Evolutionary conservation across 2,888 invertebrate species (phyloP), one percentile per base, ranked within the genome.

Genomic region (Cerastoderma edule): DNA sequence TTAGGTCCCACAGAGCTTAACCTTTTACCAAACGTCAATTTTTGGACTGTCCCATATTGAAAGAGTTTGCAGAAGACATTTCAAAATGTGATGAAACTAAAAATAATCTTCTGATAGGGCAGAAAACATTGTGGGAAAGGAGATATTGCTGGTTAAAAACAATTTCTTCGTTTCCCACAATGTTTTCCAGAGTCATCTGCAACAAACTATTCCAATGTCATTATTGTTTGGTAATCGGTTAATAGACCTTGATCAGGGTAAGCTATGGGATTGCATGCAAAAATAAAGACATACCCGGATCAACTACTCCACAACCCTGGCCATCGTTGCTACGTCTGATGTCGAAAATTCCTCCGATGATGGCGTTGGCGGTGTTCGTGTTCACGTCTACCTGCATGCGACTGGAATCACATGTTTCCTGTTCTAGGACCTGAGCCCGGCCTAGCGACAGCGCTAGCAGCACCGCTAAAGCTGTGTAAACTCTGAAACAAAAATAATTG

Each of bases 281-380:
- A 24, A 24, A 46, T 46, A 50, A 33, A 33, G 54, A 10, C 48
- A 33, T 76, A 85, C 88, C 88, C 78, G 71, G 33, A 56, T 79
- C 75, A 27, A 83, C 83, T 35, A 69, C 56, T 8, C 89, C 90
- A 77, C 90, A 90, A 16, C 77, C 75, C 24, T 69, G 50, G 22
- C 70, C 69, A 54, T 70, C 67, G 0, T 83, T 80, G 2, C 86
- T 84, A 28, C 63, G 27, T 56, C 89, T 71, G 46, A 89, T 77
- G 8, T 80, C 81, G 76, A 87, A 89, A 24, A 89, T 66, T 35
- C 88, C 89, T 22, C 85, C 88, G 46, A 90, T 77, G 0, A 89
- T 57, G n/a, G 84, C 86, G 46, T 86, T 72, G 6, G 89, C 87
- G 32, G 68, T 76, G 16, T 74, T 35, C 13, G 81, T 71, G 24